Evolutionary conservation across 2,797 vertebrate genomes (phyloP).

Genomic region (Phoebastria nigripes): DNA sequence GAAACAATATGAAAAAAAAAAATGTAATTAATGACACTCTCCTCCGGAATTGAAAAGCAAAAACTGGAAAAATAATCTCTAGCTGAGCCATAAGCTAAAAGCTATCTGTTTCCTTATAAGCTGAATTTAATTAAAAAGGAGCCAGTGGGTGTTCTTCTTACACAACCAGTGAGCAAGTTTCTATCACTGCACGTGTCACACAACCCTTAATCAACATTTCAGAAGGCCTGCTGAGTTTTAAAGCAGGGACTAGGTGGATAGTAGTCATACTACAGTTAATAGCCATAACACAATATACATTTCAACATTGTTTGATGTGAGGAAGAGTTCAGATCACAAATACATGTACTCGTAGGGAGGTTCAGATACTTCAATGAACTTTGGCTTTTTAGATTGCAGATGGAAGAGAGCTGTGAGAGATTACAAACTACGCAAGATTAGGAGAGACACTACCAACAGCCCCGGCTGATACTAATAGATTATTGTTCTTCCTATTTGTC

Average conservation of each 20-base stretch:
- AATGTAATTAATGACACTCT: background rate
- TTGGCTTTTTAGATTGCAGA: background rate
- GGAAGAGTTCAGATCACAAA: background rate
- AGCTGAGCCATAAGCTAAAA: background rate
- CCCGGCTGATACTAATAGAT: background rate
- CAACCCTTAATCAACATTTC: background rate
- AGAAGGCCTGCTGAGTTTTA: background rate
- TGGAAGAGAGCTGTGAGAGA: background rate
- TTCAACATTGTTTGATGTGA: background rate
- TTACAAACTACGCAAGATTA: background rate
- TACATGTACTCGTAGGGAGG: background rate
- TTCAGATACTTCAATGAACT: background rate
- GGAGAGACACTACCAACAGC: background rate
- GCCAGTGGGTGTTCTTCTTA: background rate
- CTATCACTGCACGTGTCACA: background rate
- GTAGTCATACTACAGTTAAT: background rate
- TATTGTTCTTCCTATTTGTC: background rate
- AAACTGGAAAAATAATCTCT: background rate
- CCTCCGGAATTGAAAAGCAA: background rate
- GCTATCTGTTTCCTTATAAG: background rate
- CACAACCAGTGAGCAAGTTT: background rate
- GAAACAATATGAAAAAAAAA: background rate
- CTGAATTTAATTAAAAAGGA: background rate
- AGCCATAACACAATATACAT: background rate
- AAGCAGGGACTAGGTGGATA: background rate